phyloP scores from a whole-genome alignment of 2,113 vertebrate genomes.

The Aspidoscelis tigris region DNA sequence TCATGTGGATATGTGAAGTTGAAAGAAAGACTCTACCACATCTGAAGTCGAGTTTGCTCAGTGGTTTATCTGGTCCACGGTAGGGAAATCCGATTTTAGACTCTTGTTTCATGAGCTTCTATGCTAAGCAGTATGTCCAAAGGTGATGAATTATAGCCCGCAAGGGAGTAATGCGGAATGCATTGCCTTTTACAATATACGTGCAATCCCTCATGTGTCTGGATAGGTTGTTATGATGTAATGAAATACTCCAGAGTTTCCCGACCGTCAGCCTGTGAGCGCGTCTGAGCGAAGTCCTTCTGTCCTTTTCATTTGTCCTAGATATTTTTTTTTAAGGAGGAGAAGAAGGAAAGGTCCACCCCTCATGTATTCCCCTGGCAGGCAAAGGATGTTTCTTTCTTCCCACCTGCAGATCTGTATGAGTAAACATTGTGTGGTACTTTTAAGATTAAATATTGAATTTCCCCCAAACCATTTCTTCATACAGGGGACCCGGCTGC shows the following conservation, averaged over 20 bases:
- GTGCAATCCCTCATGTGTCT: conserved; percentile 11
- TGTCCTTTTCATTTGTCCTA: conserved; percentile 48
- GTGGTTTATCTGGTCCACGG: neutral
- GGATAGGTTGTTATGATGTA: conserved; percentile 30
- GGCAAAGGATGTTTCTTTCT: conserved; percentile 58
- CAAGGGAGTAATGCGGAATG: neutral
- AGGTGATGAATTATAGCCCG: neutral
- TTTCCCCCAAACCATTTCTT: conserved; percentile 46
- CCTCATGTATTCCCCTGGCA: conserved; percentile 55
- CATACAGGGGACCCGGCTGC: conserved; percentile 46
- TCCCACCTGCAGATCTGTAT: conserved; percentile 65
- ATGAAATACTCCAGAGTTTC: conserved; percentile 45
- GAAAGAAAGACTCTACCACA: neutral
- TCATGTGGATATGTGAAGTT: neutral
- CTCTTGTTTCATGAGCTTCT: conserved; percentile 22
- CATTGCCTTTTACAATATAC: conserved; percentile 14
- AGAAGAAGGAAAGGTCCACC: conserved; percentile 35
- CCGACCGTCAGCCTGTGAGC: conserved; percentile 31
- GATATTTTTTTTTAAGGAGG: neutral
- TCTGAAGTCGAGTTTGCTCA: neutral
- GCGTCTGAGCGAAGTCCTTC: conserved; percentile 53
- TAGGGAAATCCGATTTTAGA: conserved; percentile 21
- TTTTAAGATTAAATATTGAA: conserved; percentile 58
- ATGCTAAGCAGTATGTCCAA: conserved; percentile 10
- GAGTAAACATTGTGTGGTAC: conserved; percentile 58